Percentiles rank a stretch among this genome's conserved stretches.
Conservation (phyloP, 2,113 vertebrate species). For the Clinocottus analis region DNA sequence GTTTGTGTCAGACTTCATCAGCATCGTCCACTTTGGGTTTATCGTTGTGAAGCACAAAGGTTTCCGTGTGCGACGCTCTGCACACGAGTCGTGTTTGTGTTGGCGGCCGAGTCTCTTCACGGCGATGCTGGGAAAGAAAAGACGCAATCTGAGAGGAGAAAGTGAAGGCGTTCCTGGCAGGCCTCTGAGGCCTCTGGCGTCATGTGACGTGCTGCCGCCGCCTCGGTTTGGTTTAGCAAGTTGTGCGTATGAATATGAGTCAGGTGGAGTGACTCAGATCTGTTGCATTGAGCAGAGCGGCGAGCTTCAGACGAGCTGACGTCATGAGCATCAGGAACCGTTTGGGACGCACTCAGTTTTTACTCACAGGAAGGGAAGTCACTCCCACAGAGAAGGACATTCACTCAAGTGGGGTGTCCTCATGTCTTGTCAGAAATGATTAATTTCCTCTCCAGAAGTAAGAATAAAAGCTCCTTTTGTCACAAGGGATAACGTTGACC, state of each 20-base stretch:
- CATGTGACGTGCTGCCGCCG: too few species aligned
- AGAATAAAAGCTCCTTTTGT: constrained; percentile 12
- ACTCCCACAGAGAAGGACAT: constrained; percentile 11
- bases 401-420: not conserved
- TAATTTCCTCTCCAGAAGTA: constrained; percentile 31
- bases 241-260: not conserved
- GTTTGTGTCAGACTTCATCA: too few species aligned
- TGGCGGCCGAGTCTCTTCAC: constrained; percentile 26
- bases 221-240: constrained; percentile 12
- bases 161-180: constrained; percentile 7
- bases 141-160: not conserved
- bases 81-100: constrained; percentile 34
- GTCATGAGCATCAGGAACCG: constrained; percentile 12
- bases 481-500: constrained; percentile 45
- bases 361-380: constrained; percentile 40
- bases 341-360: constrained; percentile 1
- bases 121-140: not conserved
- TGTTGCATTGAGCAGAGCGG: not conserved
- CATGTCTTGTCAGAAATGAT: constrained; percentile 11
- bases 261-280: not conserved
- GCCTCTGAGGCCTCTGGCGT: too few species aligned
- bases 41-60: too few species aligned
- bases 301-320: constrained; percentile 14
- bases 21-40: too few species aligned
- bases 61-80: too few species aligned